phyloP scores from a whole-genome alignment of 1,140 invertebrate species.

The Drosophila kurseongensis region DNA sequence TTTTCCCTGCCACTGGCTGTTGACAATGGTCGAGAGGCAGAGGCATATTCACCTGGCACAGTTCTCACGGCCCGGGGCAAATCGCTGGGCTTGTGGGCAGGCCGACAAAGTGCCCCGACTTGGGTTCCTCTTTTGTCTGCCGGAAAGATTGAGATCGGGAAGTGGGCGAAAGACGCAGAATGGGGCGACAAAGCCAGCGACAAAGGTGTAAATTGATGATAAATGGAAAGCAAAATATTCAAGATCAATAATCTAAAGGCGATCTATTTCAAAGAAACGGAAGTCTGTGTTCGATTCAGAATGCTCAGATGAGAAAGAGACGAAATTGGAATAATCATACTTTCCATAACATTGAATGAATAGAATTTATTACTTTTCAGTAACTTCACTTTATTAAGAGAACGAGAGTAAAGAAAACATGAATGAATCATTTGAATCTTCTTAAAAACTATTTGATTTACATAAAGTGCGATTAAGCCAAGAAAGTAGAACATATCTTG shows the following conservation, averaged over 20 bases:
- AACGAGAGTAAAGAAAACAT: too few relatives aligned
- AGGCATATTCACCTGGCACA: conserved; percentile 69
- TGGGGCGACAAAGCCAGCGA: conserved; percentile 7
- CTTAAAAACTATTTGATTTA: too few relatives aligned
- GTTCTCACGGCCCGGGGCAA: conserved; percentile 60
- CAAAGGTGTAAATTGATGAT: conserved; percentile 46
- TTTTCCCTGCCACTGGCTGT: conserved; percentile 40
- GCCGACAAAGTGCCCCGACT: conserved; percentile 15
- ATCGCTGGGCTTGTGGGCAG: conserved; percentile 40
- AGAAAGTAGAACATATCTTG: too few relatives aligned
- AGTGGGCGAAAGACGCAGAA: conserved; percentile 25
- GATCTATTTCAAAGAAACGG: conserved; percentile 6
- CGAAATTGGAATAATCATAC: not conserved
- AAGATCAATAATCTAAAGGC: conserved; percentile 6
- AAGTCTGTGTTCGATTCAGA: conserved; percentile 8
- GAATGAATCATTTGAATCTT: too few relatives aligned
- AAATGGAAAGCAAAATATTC: conserved; percentile 20
- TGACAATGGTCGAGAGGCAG: conserved; percentile 42
- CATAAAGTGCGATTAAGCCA: too few relatives aligned
- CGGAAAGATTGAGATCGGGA: conserved; percentile 31
- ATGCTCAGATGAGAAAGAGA: not conserved
- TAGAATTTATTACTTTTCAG: not conserved
- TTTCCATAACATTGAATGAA: not conserved
- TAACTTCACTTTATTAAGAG: too few relatives aligned
- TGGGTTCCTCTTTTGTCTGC: conserved; percentile 32